Evolutionary conservation across 2,113 vertebrate species (phyloP).

Genomic region (Rattus rattus): DNA sequence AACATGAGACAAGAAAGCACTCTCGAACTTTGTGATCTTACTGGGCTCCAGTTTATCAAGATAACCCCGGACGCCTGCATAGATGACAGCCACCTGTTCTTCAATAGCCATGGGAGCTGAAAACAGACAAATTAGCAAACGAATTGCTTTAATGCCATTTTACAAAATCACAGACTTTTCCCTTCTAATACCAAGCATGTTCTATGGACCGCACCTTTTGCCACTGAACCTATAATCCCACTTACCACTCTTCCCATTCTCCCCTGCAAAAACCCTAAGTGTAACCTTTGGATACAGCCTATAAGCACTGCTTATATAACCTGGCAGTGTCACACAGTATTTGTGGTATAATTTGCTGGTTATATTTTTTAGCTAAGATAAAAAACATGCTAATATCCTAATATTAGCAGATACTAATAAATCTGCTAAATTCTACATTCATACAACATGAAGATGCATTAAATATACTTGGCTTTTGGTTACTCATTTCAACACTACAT

Average conservation of each 20-base stretch:
- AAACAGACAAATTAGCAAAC: not conserved
- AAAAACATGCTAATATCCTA: not conserved
- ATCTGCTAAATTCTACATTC: not conserved
- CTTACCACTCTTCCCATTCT: not conserved
- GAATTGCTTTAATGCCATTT: not conserved
- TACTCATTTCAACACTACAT: not conserved
- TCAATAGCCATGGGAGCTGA: conserved; percentile 98
- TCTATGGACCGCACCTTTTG: not conserved
- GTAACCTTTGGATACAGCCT: not conserved
- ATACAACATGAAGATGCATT: not conserved
- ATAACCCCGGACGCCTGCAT: conserved; percentile 96
- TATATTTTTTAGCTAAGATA: not conserved
- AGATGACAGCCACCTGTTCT: conserved; percentile 98
- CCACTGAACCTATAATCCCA: not conserved
- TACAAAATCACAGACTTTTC: not conserved
- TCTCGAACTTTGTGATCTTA: conserved; percentile 99
- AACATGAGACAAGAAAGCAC: conserved; percentile 94
- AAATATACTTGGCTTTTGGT: conserved; percentile 22
- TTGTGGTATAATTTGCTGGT: not conserved
- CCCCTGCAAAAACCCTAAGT: not conserved
- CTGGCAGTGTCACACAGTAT: not conserved
- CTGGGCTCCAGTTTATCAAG: conserved; percentile 98
- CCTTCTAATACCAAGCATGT: not conserved
- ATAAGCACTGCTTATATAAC: not conserved
- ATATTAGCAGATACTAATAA: not conserved